phyloP scores from a whole-genome alignment of 1,140 invertebrate species.

The Heliconius congener region DNA sequence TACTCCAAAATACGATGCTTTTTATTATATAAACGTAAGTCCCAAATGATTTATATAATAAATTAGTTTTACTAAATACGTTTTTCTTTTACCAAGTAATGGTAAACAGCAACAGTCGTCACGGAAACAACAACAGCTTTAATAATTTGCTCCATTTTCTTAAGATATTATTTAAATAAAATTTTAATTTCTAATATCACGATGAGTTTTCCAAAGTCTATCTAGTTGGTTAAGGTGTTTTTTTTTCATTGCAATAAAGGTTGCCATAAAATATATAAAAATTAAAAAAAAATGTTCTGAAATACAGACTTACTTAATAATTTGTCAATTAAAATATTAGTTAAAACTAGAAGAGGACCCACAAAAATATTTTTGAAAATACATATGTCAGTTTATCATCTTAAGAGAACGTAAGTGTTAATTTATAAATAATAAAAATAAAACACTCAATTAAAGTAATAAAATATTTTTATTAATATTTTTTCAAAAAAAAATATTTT shows the following conservation, averaged over 20 bases:
- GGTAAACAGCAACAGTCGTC: constrained; percentile 46
- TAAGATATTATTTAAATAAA: constrained; percentile 6
- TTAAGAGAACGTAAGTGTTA: too few species aligned
- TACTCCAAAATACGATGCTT: background rate
- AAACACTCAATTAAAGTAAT: background rate
- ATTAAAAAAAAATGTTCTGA: background rate
- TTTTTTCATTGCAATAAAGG: background rate
- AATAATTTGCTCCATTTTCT: constrained; percentile 42
- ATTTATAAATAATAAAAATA: background rate
- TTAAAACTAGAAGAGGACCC: background rate
- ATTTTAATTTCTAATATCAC: background rate
- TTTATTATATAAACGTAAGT: background rate
- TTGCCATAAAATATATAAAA: background rate
- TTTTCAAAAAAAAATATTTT: background rate
- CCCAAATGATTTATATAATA: background rate
- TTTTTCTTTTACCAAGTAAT: constrained; percentile 42
- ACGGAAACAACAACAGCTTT: constrained; percentile 47
- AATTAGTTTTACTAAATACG: background rate
- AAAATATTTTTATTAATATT: background rate
- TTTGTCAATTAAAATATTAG: background rate
- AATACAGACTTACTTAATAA: background rate
- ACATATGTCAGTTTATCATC: too few species aligned
- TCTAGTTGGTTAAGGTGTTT: background rate
- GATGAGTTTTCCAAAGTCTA: background rate
- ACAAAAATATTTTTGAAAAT: background rate